Evolutionary conservation across 2,888 invertebrate species (phyloP).

Genomic region (Hemicrepidius hirtus): DNA sequence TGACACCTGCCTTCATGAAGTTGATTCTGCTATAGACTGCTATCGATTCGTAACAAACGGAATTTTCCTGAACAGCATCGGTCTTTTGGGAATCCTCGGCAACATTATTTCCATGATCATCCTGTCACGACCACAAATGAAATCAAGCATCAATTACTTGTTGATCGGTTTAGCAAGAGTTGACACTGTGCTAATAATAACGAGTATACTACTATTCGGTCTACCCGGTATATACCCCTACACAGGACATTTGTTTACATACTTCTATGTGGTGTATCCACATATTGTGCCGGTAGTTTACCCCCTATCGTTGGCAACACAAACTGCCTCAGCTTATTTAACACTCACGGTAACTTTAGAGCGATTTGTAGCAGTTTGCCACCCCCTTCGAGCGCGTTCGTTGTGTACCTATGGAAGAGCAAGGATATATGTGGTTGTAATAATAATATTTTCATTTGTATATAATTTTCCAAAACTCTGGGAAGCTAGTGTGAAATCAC

Average conservation of each 20-base stretch:
- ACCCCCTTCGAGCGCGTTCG: slow-evolving; percentile 90
- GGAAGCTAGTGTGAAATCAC: slow-evolving; percentile 75
- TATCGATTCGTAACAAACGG: slow-evolving; percentile 90
- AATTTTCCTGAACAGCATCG: slow-evolving; percentile 86
- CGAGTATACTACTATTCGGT: slow-evolving; percentile 90
- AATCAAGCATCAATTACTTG: slow-evolving; percentile 95
- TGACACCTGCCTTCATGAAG: slow-evolving; percentile 37
- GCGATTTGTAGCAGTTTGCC: slow-evolving; percentile 95
- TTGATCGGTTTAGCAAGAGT: slow-evolving; percentile 94
- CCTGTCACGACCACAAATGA: slow-evolving; percentile 94
- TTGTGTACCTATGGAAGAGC: slow-evolving; percentile 93
- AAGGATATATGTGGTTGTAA: slow-evolving; percentile 87
- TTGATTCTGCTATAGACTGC: slow-evolving; percentile 68
- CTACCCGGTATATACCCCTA: slow-evolving; percentile 90
- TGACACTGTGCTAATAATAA: slow-evolving; percentile 92
- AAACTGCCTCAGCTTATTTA: slow-evolving; percentile 95
- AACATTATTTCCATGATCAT: slow-evolving; percentile 94
- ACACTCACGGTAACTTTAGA: slow-evolving; percentile 93
- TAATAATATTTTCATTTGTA: slow-evolving; percentile 85
- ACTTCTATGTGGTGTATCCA: slow-evolving; percentile 87
- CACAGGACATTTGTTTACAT: slow-evolving; percentile 84
- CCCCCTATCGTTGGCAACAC: slow-evolving; percentile 90
- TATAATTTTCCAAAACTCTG: slow-evolving; percentile 91
- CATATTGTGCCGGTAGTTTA: slow-evolving; percentile 87
- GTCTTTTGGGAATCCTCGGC: slow-evolving; percentile 89